Conservation (phyloP, 2,888 invertebrate species). For the Actias luna region DNA sequence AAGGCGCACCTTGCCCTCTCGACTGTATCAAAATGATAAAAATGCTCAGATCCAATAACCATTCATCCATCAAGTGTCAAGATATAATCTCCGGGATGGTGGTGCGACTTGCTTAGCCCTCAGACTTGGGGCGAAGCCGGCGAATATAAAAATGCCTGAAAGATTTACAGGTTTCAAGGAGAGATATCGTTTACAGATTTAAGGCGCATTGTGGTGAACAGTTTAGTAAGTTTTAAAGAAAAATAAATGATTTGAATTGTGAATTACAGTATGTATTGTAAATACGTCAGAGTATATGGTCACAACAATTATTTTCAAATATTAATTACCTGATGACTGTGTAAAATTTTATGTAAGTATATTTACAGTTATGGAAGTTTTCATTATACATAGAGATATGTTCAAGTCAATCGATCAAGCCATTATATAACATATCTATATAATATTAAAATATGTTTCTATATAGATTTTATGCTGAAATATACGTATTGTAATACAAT, state of each 20-base stretch:
- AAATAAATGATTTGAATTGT: neutral
- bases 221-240: constrained; percentile 24
- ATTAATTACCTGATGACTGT: neutral
- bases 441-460: too few species aligned
- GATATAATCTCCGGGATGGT: constrained; percentile 84
- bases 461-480: too few species aligned
- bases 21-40: constrained; percentile 83
- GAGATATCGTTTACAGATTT: constrained; percentile 73
- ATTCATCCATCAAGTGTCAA: constrained; percentile 90
- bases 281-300: too few species aligned
- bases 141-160: constrained; percentile 79
- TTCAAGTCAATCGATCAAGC: too few species aligned
- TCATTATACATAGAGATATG: too few species aligned
- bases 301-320: neutral
- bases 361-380: too few species aligned
- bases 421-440: too few species aligned
- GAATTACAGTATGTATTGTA: neutral
- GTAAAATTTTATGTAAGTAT: too few species aligned
- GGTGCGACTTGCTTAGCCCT: constrained; percentile 75
- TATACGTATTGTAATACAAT: too few species aligned
- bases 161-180: constrained; percentile 77
- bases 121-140: constrained; percentile 59
- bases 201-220: constrained; percentile 58
- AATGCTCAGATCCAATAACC: constrained; percentile 88
- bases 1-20: constrained; percentile 64